Evolutionary conservation across 1,140 invertebrate species (phyloP), one percentile per base, ranked within the genome.

Genomic region (Stegodyphus dumicola): DNA sequence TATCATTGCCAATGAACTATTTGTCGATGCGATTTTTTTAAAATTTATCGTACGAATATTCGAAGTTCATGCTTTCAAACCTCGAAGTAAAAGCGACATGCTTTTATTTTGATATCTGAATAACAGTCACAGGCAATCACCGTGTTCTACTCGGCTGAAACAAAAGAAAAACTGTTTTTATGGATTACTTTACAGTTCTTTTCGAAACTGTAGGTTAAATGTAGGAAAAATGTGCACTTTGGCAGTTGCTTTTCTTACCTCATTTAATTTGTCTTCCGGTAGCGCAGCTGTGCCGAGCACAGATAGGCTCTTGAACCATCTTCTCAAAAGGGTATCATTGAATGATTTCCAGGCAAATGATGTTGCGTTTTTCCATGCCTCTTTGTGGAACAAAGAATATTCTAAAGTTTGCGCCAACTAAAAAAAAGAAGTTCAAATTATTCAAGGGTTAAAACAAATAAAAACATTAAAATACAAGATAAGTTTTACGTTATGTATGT

Each of bases 291-390:
- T 91, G 0, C 97, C 97, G 1, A 96, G 94, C 67, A 94, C 93
- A 10, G 95, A 94, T 49, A 97, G 92, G 79, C 94, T 93, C 88
- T 93, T 93, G 10, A 98, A 91, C 89, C 96, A 94, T 84, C 96
- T 91, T 89, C 93, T 94, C 0, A 95, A 92, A 7, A 91, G 90
- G 11, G 93, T 92, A 90, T 98, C 95, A 6, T 93, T 92, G 60
- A 97, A 93, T 7, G 90, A 91, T 17, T 93, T 92, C 89, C 92
- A 91, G 83, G 94, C 92, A 88, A 95, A 90, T 13, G 78, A 73
- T 7, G 88, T 88, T 2, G 89, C 90, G 71, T 90, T 88, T 13
- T 67, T 65, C 9, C 89, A 88, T 9, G 79, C 88, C 69, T 88
- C 86, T 73, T 90, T 90, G 6, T 83, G 73, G 74, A 90, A 90